phyloP scores from a whole-genome alignment of 1,140 invertebrate species.

The Lithobius niger region DNA sequence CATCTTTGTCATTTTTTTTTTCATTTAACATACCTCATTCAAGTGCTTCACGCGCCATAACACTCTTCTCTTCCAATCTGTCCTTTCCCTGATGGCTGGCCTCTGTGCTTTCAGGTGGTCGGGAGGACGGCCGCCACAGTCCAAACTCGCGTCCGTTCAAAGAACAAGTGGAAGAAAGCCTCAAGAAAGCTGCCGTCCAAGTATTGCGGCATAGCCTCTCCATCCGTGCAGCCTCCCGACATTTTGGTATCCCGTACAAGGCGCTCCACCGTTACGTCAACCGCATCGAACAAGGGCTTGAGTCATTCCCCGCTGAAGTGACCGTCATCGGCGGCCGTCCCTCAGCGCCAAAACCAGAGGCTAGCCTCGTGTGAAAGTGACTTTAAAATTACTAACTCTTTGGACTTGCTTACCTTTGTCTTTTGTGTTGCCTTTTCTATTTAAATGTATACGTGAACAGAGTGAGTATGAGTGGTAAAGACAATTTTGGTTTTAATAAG shows the following conservation, averaged over 20 bases:
- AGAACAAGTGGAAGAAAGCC: conserved; percentile 5
- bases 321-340: not conserved
- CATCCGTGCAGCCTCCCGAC: conserved; percentile 46
- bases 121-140: not conserved
- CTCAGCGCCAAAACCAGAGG: not conserved
- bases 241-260: conserved; percentile 83
- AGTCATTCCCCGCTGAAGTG: not conserved
- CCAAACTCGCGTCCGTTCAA: conserved; percentile 1
- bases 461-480: too few species aligned
- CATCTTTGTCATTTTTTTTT: too few species aligned
- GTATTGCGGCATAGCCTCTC: conserved; percentile 1
- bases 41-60: too few species aligned
- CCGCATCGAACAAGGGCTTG: conserved; percentile 8
- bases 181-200: conserved; percentile 7
- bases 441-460: too few species aligned
- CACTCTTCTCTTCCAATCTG: too few species aligned
- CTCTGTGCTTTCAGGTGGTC: conserved; percentile 9
- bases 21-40: too few species aligned
- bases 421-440: too few species aligned
- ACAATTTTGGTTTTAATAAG: too few species aligned
- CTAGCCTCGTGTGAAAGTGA: too few species aligned
- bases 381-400: too few species aligned
- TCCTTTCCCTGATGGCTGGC: too few species aligned
- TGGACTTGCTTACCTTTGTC: too few species aligned
- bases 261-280: conserved; percentile 73